Evolutionary conservation across 2,888 invertebrate genomes (phyloP).

Genomic region (Allophyes oxyacanthae): DNA sequence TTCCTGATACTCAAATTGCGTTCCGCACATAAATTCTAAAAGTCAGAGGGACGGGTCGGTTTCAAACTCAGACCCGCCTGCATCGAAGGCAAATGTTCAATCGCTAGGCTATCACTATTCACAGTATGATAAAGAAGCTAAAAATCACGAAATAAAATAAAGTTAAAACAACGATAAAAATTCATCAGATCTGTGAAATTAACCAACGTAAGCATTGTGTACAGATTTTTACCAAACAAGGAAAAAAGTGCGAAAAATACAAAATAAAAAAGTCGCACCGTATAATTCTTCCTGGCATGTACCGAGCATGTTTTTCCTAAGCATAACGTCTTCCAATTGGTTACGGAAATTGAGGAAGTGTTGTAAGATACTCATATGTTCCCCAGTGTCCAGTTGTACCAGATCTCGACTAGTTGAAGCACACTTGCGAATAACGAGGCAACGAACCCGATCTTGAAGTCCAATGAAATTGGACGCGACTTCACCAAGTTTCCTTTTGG

Average conservation of each 20-base stretch:
- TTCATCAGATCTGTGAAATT: too few species aligned
- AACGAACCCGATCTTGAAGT: constrained; percentile 44
- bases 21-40: too few species aligned
- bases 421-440: constrained; percentile 52
- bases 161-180: too few species aligned
- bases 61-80: too few species aligned
- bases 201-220: too few species aligned
- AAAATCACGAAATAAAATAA: too few species aligned
- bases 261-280: constrained; percentile 61
- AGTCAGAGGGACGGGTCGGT: too few species aligned
- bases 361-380: constrained; percentile 39
- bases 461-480: constrained; percentile 53
- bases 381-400: constrained; percentile 44
- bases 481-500: constrained; percentile 11
- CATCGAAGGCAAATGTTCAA: too few species aligned
- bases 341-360: constrained; percentile 40
- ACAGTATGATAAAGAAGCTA: too few species aligned
- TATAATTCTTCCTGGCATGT: constrained; percentile 79
- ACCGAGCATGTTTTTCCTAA: constrained; percentile 72
- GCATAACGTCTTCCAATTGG: constrained; percentile 52
- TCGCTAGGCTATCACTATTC: too few species aligned
- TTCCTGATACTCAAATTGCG: too few species aligned
- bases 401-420: constrained; percentile 50
- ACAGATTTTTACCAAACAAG: too few species aligned
- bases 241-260: not conserved